Base-by-base conservation (phyloP, 2,888 invertebrate genomes). In the Pollenia angustigena region DNA sequence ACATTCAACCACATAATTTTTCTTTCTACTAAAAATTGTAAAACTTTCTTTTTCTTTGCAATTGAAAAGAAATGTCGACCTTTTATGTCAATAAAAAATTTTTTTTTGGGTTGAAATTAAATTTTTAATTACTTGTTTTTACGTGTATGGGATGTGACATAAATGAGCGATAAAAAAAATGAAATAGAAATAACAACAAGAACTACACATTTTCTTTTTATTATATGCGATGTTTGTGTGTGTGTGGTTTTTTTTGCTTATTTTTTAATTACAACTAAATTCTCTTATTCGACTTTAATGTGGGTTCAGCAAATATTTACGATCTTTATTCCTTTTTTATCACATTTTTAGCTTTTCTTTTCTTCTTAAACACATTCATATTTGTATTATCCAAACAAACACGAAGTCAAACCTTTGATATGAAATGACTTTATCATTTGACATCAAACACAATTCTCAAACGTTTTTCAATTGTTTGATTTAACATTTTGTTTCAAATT, bases 191-290 rank as follows among this genome's bases (percentile, higher is more conserved):
- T 32, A 58, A 32, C 4, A 40, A 66, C 42, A 12, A 46, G 4
- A 76, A 74, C 50, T 46, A 18, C n/a, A 14, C 56, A 23, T 40
- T 42, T 48, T 10, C 50, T 12, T 52, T 44, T 16, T 52, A 9
- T 32, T 32, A 32, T 32, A 32, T 32, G 32, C 3, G 32, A 32
- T 32, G 1, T 82, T 60, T 62, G 46, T 54, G 23, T 69, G 69
- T 23, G 18, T 23, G 2, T 23, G 2, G 1, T 23, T 82, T 60
- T 62, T 54, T 54, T 42, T 69, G 69, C 54, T 76, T 76, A 23
- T 69, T 76, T 80, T 83, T 83, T 78, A 83, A 83, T 83, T 79
- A 83, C 64, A 72, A 52, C 64, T n/a, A 46, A 79, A 60, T 52
- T 75, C 32, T 62, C 68, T 50, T 75, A 32, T 32, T 69, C 52